phyloP scores from a whole-genome alignment of 2,888 invertebrate genomes.

The Orgyia antiqua region DNA sequence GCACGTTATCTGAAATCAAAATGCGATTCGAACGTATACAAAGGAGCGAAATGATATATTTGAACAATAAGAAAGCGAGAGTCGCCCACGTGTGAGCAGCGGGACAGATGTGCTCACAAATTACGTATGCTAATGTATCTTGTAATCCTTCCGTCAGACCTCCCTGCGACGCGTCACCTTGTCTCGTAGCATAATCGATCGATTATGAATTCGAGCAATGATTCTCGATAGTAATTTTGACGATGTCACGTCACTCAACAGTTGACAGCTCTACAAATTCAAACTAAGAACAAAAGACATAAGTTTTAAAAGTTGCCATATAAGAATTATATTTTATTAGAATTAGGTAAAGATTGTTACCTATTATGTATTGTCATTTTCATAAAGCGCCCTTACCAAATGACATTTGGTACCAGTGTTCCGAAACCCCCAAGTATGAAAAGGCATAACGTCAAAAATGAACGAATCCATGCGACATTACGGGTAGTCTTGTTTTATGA shows the following conservation, averaged over 20 bases:
- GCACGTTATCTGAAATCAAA: slow-evolving; percentile 41
- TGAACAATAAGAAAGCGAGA: slow-evolving; percentile 60
- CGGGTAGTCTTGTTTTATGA: slow-evolving; percentile 69
- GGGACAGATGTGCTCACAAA: slow-evolving; percentile 62
- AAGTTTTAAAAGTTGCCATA: too few species aligned
- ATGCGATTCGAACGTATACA: slow-evolving; percentile 39
- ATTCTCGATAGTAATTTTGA: slow-evolving; percentile 31
- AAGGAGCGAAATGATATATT: slow-evolving; percentile 53
- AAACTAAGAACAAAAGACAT: slow-evolving; percentile 13
- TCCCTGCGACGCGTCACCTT: slow-evolving; percentile 48
- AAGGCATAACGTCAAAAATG: slow-evolving; percentile 45
- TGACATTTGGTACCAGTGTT: slow-evolving; percentile 21
- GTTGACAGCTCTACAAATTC: slow-evolving; percentile 19
- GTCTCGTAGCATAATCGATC: slow-evolving; percentile 54
- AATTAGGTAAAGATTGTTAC: too few species aligned
- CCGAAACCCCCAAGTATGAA: slow-evolving; percentile 32
- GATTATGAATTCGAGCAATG: slow-evolving; percentile 51
- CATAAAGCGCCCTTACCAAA: slow-evolving; percentile 20
- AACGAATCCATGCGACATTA: slow-evolving; percentile 57
- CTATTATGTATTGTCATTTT: too few species aligned
- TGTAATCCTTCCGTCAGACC: slow-evolving; percentile 73
- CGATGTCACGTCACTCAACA: slow-evolving; percentile 33
- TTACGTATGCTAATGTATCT: slow-evolving; percentile 72
- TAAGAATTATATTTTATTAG: too few species aligned
- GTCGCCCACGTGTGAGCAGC: slow-evolving; percentile 50